Evolutionary conservation across 23 tunicate species (phyloP), one percentile per base, ranked within the genome.

Genomic region (Halocynthia roretzi): DNA sequence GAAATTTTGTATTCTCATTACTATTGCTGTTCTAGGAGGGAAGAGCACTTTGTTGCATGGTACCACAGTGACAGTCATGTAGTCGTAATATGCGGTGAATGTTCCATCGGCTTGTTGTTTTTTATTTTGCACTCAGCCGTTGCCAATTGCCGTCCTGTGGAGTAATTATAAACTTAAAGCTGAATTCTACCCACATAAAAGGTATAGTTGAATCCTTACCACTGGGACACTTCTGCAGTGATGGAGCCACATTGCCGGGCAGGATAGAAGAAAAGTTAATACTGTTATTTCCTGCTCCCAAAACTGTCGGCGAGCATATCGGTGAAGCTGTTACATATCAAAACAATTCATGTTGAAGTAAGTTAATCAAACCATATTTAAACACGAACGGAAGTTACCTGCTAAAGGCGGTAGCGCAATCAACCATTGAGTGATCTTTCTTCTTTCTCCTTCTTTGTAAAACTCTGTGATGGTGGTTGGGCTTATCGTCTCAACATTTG

Each of bases 391-490:
- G 4, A 31, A 31, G 44, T 31, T 31, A 31, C 70, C 70, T 65
- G 22, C 19, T 10, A 6, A 11, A 0, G 70, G 70, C 70, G 22
- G 22, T 9, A 5, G 22, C 15, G 48, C 70, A 20, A 20, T 10
- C n/a, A 65, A 8, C 70, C 70, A 65, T 0, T 65, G 31, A 20
- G 31, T 9, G 1, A 5, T 65, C 19, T 48, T 48, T 10, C 70
- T 40, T 65, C 70, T 11, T 15, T 15, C 70, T 8, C 48, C 70
- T 65, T 65, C 70, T 10, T 65, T 65, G 19, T 65, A 65, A 15
- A 65, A 65, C 19, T 65, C 70, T 10, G 10, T 15, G 31, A 65
- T 65, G 15, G 70, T 20, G 19, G 70, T 65, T 48, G 70, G 70
- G 10, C 48, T 10, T 9, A 65, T 15, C 22, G 22, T 6, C 9